Conservation (phyloP, 2,888 invertebrate species). For the Phengaris arion region DNA sequence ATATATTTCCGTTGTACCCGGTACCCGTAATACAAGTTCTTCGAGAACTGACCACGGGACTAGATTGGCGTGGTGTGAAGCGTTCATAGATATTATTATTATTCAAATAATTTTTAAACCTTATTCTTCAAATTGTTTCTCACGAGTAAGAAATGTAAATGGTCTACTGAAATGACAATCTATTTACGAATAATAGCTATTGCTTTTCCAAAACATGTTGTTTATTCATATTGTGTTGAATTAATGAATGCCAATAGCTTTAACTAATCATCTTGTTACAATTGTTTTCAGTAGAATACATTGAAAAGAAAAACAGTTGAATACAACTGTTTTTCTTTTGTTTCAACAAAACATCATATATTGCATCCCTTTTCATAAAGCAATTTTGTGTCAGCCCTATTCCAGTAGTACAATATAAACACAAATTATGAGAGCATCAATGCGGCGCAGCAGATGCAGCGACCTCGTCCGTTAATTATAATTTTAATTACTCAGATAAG, state of each 20-base stretch:
- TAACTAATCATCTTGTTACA: no score
- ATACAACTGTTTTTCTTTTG: no score
- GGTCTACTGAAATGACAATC: not conserved
- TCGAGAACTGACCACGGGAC: no score
- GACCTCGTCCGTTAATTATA: not conserved
- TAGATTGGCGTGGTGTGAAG: no score
- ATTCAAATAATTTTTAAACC: not conserved
- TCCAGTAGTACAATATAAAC: not conserved
- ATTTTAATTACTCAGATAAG: constrained; percentile 7
- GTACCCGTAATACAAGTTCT: no score
- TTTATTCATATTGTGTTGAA: not conserved
- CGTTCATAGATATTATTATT: no score
- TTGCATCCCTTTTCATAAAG: not conserved
- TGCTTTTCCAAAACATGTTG: not conserved
- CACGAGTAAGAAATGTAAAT: not conserved
- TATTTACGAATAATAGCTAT: not conserved
- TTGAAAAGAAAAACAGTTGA: no score
- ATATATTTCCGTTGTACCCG: no score
- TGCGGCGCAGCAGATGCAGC: constrained; percentile 17
- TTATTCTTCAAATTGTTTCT: no score
- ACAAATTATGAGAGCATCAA: not conserved
- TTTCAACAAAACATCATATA: not conserved
- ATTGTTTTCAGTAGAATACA: no score
- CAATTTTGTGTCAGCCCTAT: not conserved
- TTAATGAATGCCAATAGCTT: no score